Evolutionary conservation across 2,888 invertebrate genomes (phyloP).

Genomic region (Epistrophe eligans): DNA sequence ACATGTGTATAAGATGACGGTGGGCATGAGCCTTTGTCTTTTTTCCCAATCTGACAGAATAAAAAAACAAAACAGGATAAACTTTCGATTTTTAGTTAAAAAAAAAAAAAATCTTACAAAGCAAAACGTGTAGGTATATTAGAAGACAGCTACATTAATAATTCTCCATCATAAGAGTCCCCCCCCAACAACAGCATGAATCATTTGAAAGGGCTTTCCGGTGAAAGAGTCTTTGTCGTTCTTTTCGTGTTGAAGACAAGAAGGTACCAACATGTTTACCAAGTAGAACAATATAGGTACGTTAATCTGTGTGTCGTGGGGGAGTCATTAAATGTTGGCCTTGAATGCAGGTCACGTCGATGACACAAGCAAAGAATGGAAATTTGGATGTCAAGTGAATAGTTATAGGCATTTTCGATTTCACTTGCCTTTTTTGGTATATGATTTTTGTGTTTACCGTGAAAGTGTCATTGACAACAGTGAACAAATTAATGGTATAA

Average conservation of each 20-base stretch:
- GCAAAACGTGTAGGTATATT: background rate
- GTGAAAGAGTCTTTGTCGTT: background rate
- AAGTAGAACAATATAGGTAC: background rate
- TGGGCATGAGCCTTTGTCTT: background rate
- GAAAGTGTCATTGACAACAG: conserved; percentile 3
- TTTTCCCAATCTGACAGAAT: background rate
- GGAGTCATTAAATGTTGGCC: background rate
- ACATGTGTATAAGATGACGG: background rate
- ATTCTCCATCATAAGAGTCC: background rate
- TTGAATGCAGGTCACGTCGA: conserved; percentile 12
- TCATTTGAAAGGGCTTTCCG: conserved; percentile 26
- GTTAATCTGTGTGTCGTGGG: background rate
- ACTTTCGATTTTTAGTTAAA: conserved; percentile 14
- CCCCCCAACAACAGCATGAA: background rate
- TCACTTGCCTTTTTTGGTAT: conserved; percentile 1
- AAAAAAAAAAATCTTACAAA: background rate
- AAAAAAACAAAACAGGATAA: background rate
- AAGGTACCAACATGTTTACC: background rate
- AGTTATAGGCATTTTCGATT: conserved; percentile 13
- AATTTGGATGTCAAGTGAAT: background rate
- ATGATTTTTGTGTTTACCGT: background rate
- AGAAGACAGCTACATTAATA: background rate
- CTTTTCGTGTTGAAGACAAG: background rate
- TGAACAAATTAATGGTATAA: no score
- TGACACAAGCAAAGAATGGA: background rate